Conservation (phyloP, 2,797 vertebrate genomes). For the Austrolebias charrua region DNA sequence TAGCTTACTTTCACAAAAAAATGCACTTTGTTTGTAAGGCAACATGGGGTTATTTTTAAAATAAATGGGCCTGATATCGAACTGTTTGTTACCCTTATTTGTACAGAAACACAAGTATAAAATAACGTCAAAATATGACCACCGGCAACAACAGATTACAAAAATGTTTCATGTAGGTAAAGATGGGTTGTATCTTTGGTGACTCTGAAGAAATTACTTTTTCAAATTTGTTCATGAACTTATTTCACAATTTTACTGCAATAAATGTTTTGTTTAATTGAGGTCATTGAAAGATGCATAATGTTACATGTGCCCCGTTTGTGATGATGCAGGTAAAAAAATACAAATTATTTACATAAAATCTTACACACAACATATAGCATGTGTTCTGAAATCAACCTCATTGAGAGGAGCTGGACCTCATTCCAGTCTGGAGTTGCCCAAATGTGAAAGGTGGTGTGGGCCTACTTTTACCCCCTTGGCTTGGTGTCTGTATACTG, state of each 20-base stretch:
- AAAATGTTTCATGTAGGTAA: conserved; percentile 43
- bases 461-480: too few relatives aligned
- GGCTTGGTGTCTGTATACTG: too few relatives aligned
- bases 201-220: conserved; percentile 35
- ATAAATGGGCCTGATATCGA: conserved; percentile 38
- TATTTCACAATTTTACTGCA: conserved; percentile 20
- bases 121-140: conserved; percentile 28
- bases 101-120: conserved; percentile 38
- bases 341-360: conserved; percentile 51
- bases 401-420: too few relatives aligned
- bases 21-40: conserved; percentile 69
- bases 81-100: conserved; percentile 41
- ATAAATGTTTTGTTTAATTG: conserved; percentile 5
- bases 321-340: conserved; percentile 12
- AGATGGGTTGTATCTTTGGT: conserved; percentile 67
- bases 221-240: conserved; percentile 29
- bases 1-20: conserved; percentile 45
- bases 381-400: too few relatives aligned
- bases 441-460: too few relatives aligned
- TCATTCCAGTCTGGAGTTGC: too few relatives aligned
- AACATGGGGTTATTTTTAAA: conserved; percentile 54
- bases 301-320: conserved; percentile 1
- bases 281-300: conserved; percentile 1
- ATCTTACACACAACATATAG: neutral
- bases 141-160: conserved; percentile 38